Percentiles rank a stretch among this genome's conserved stretches.
Conservation (phyloP, 2,888 invertebrate species). For the Danaus chrysippus region DNA sequence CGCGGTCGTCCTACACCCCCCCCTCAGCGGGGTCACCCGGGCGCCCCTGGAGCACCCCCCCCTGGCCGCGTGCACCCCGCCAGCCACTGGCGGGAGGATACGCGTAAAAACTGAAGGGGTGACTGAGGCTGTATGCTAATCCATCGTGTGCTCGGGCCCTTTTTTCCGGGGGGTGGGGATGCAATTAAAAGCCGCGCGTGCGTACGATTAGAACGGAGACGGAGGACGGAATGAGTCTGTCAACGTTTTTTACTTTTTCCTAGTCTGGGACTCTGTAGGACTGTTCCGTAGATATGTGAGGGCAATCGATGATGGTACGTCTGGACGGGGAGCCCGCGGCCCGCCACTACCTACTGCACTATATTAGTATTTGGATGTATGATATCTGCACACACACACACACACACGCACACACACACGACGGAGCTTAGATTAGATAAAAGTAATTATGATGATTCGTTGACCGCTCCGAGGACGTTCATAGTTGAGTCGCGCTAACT, state of each 20-base stretch:
- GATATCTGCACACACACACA: background rate
- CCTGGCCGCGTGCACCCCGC: conserved; percentile 51
- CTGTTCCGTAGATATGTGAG: conserved; percentile 44
- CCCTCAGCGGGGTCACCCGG: conserved; percentile 37
- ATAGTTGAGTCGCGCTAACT: too few species aligned
- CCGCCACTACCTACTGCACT: too few species aligned
- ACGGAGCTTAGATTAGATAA: conserved; percentile 1
- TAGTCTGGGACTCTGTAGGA: conserved; percentile 63
- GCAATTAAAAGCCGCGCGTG: conserved; percentile 79
- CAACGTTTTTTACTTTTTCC: conserved; percentile 74
- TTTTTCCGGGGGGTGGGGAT: conserved; percentile 75
- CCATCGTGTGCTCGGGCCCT: conserved; percentile 68
- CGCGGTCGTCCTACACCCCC: conserved; percentile 66
- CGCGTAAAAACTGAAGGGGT: conserved; percentile 75
- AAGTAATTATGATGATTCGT: background rate
- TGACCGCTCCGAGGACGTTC: too few species aligned
- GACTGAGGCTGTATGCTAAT: conserved; percentile 77
- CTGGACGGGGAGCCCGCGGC: conserved; percentile 35
- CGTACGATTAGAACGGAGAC: conserved; percentile 78
- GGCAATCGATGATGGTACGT: conserved; percentile 50
- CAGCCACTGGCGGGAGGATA: conserved; percentile 68
- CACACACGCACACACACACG: background rate
- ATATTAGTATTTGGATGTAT: background rate
- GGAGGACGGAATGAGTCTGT: conserved; percentile 72
- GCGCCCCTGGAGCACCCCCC: conserved; percentile 59